Percentiles rank a stretch among this genome's conserved stretches.
These are phyloP conservation scores for Mesopsocus fuscifrons DNA, from an alignment of 2,888 invertebrate species.

Conservation along the genomic window DNA sequence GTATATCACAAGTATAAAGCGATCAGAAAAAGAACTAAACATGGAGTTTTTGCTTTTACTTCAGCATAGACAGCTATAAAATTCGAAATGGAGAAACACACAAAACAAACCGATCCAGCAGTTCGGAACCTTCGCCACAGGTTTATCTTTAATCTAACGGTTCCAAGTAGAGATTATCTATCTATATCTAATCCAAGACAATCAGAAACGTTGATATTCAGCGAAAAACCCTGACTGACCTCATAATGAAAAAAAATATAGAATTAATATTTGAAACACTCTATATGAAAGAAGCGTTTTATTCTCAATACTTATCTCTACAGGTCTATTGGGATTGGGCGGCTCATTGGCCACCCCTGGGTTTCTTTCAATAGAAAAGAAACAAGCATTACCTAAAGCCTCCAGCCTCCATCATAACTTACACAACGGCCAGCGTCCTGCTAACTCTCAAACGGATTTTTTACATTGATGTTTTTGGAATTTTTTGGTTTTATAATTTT, in stretches of 20 bases:
- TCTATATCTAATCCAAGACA: too few species aligned
- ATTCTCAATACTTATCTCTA: neutral
- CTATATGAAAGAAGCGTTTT: slow-evolving; percentile 10
- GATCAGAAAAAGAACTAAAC: too few species aligned
- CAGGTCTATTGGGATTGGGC: neutral
- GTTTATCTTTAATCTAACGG: too few species aligned
- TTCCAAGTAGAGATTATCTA: too few species aligned
- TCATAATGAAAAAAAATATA: slow-evolving; percentile 7
- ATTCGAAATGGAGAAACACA: too few species aligned
- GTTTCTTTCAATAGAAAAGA: neutral
- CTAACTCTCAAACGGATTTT: neutral
- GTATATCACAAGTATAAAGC: too few species aligned
- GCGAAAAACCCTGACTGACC: slow-evolving; percentile 10
- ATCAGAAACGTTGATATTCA: too few species aligned
- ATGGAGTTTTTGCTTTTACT: too few species aligned
- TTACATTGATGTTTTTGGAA: neutral
- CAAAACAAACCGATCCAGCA: too few species aligned
- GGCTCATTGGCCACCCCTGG: neutral
- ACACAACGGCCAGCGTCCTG: neutral
- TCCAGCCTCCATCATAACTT: neutral
- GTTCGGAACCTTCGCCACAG: too few species aligned
- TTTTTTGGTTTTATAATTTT: neutral
- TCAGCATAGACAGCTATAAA: too few species aligned
- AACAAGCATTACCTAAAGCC: neutral
- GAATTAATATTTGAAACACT: slow-evolving; percentile 2